phyloP scores from a whole-genome alignment of 2,888 invertebrate genomes.

The Steinernema scapterisci region DNA sequence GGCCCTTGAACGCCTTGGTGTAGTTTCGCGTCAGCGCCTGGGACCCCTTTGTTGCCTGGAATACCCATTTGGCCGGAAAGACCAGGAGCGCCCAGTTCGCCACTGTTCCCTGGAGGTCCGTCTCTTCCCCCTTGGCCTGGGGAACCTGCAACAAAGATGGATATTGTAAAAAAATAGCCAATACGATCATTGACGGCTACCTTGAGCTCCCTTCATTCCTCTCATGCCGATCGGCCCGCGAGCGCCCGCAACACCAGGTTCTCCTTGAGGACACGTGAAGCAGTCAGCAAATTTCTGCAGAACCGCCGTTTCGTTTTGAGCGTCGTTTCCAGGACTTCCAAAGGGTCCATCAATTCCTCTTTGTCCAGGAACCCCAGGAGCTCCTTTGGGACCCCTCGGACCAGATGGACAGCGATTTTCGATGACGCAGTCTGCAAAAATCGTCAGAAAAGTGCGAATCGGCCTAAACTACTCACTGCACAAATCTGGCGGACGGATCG shows the following conservation, averaged over 20 bases:
- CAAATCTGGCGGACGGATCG: neutral
- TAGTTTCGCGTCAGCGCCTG: neutral
- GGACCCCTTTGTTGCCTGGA: conserved; percentile 1
- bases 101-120: conserved; percentile 12
- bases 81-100: conserved; percentile 10
- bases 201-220: conserved; percentile 21
- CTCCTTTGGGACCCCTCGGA: neutral
- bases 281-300: neutral
- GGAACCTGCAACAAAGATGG: neutral
- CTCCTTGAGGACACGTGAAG: conserved; percentile 16
- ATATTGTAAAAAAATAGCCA: no score
- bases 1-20: neutral
- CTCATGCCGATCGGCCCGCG: neutral
- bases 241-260: neutral
- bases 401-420: neutral
- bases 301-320: neutral
- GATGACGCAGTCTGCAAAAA: conserved; percentile 10
- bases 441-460: neutral
- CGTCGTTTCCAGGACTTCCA: neutral
- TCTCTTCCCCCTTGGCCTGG: neutral
- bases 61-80: neutral
- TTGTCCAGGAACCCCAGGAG: neutral
- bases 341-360: neutral
- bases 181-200: no score
- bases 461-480: neutral